A percentile compares a stretch with the other conserved stretches of the same genome.
These are phyloP conservation scores for Columbina picui DNA, from an alignment of 2,113 vertebrate genomes.

Conservation along the genomic window DNA sequence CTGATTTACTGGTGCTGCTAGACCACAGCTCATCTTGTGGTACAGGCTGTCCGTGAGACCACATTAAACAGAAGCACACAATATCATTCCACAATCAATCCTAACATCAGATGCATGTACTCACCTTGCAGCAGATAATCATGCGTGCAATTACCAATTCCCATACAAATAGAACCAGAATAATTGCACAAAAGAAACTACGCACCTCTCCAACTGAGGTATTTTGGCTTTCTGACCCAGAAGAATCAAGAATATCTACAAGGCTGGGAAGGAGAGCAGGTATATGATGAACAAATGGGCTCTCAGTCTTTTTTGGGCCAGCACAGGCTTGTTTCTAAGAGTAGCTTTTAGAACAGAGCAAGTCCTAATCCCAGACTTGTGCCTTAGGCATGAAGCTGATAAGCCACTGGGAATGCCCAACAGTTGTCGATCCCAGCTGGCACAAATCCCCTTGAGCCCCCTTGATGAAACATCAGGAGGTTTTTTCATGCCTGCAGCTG, in stretches of 20 bases:
- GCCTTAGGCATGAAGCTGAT: not conserved
- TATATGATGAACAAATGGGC: not conserved
- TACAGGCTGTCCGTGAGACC: not conserved
- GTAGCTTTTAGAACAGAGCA: not conserved
- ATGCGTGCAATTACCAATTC: not conserved
- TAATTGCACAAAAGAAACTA: not conserved
- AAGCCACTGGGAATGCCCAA: conserved; percentile 26
- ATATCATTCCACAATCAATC: not conserved
- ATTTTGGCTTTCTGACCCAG: not conserved
- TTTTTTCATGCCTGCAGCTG: not conserved
- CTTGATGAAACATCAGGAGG: not conserved
- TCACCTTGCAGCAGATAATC: not conserved
- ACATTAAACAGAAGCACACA: not conserved
- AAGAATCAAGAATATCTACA: not conserved
- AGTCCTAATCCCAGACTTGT: not conserved
- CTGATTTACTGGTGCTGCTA: not conserved
- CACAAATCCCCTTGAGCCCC: conserved; percentile 2
- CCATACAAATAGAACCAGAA: not conserved
- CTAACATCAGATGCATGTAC: not conserved
- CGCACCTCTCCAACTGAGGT: not conserved
- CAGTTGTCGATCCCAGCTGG: conserved; percentile 35
- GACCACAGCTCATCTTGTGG: not conserved
- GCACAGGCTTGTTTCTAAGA: not conserved
- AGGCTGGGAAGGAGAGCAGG: not conserved
- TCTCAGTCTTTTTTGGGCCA: not conserved